phyloP scores from a whole-genome alignment of 2,113 vertebrate genomes.

The Andinoacara biseriatus region DNA sequence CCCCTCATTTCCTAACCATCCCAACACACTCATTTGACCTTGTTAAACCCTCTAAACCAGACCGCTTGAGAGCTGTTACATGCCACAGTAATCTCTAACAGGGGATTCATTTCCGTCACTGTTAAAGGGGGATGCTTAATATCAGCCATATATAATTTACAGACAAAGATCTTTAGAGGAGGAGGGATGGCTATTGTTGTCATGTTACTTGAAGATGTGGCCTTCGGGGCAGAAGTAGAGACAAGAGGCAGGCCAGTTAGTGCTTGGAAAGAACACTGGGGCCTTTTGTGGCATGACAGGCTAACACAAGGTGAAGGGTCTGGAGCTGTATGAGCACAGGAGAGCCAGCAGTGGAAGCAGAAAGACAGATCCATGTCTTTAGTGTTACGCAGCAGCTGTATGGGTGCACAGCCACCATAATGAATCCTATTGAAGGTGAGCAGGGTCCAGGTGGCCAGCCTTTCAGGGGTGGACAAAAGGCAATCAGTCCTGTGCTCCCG shows the following conservation, averaged over 20 bases:
- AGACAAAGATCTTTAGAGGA: slow-evolving; percentile 40
- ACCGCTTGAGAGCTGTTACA: slow-evolving; percentile 68
- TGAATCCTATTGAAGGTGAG: slow-evolving; percentile 73
- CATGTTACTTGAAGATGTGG: slow-evolving; percentile 38
- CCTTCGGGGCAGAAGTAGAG: slow-evolving; percentile 34
- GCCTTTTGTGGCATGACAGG: slow-evolving; percentile 35
- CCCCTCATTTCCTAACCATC: slow-evolving; percentile 24
- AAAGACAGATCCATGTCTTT: slow-evolving; percentile 47
- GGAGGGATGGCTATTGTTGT: slow-evolving; percentile 16
- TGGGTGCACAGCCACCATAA: slow-evolving; percentile 47
- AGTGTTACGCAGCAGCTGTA: slow-evolving; percentile 69
- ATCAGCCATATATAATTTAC: slow-evolving; percentile 60
- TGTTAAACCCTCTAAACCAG: slow-evolving; percentile 74
- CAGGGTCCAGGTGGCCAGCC: slow-evolving; percentile 66
- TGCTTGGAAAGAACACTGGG: not conserved
- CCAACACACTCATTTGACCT: slow-evolving; percentile 73
- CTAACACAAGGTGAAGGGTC: slow-evolving; percentile 38
- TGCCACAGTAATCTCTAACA: slow-evolving; percentile 71
- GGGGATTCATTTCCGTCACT: slow-evolving; percentile 66
- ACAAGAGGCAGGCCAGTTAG: slow-evolving; percentile 38
- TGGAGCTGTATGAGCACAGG: not conserved
- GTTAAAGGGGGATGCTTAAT: slow-evolving; percentile 57
- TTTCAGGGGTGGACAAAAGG: slow-evolving; percentile 68
- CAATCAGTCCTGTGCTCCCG: slow-evolving; percentile 62
- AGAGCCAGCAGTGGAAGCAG: slow-evolving; percentile 1